A percentile compares a stretch with the other conserved stretches of the same genome.
phyloP scores from a whole-genome alignment of 2,113 vertebrate species.

The Rattus rattus region DNA sequence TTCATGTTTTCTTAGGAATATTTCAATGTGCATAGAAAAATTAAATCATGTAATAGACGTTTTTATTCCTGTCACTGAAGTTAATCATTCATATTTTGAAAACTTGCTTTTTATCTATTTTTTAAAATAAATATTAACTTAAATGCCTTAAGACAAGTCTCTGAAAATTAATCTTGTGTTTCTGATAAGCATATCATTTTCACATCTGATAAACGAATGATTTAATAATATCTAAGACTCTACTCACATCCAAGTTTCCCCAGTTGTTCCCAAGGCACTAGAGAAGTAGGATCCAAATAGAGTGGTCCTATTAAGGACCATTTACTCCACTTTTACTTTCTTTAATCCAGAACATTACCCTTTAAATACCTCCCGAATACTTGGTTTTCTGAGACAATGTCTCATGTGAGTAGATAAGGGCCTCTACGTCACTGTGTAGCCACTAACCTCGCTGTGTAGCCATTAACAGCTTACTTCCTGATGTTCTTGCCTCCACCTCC shows the following conservation, averaged over 20 bases:
- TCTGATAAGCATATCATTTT: neutral
- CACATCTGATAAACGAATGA: constrained; percentile 18
- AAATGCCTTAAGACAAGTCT: neutral
- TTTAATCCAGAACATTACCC: neutral
- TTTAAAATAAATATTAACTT: constrained; percentile 5
- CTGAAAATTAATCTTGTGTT: constrained; percentile 13
- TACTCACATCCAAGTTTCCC: constrained; percentile 6
- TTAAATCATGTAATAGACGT: neutral
- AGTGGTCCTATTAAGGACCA: neutral
- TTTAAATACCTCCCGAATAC: neutral
- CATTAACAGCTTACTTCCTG: neutral
- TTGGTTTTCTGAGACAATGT: neutral
- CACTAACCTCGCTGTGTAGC: too few species aligned
- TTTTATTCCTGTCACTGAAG: neutral
- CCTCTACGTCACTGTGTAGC: neutral
- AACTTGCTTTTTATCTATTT: neutral
- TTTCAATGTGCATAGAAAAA: neutral
- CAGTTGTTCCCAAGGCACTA: neutral
- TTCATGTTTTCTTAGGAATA: constrained; percentile 29
- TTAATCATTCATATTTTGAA: constrained; percentile 17
- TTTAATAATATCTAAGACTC: constrained; percentile 26
- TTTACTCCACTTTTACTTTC: neutral
- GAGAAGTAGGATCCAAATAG: neutral
- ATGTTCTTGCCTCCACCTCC: neutral
- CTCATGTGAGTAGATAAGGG: neutral